phyloP scores from a whole-genome alignment of 2,888 invertebrate genomes.

The Nymphalis polychloros region DNA sequence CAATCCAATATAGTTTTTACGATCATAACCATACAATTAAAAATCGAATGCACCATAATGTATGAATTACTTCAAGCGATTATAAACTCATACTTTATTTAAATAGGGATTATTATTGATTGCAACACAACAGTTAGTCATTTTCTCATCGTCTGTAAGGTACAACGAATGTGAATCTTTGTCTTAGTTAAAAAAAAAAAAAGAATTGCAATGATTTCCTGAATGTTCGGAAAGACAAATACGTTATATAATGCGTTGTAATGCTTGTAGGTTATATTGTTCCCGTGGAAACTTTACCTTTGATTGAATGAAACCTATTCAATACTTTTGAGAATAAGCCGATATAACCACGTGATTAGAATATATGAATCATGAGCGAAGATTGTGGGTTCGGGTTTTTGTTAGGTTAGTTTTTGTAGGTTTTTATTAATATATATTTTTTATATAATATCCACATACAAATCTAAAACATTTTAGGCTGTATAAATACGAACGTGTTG shows the following conservation, averaged over 20 bases:
- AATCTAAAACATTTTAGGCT: neutral
- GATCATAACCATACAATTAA: conserved; percentile 7
- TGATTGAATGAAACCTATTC: neutral
- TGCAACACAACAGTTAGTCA: neutral
- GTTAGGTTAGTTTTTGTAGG: no score
- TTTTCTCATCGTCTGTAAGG: neutral
- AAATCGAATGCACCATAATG: conserved; percentile 11
- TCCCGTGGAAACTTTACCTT: neutral
- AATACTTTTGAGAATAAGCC: no score
- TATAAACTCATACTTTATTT: neutral
- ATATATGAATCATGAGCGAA: no score
- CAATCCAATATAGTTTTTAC: conserved; percentile 12
- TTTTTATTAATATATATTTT: neutral
- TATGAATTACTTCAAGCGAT: neutral
- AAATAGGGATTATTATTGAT: neutral
- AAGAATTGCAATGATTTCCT: conserved; percentile 1
- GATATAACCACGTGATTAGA: no score
- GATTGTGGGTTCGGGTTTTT: no score
- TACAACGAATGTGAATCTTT: conserved; percentile 7
- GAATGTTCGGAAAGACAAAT: conserved; percentile 4
- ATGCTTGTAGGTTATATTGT: neutral
- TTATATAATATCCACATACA: neutral
- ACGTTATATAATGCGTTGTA: neutral
- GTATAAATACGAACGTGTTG: conserved; percentile 5
- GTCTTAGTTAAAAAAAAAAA: conserved; percentile 1